phyloP scores from a whole-genome alignment of 2,888 invertebrate genomes.

The Leucoma salicis region DNA sequence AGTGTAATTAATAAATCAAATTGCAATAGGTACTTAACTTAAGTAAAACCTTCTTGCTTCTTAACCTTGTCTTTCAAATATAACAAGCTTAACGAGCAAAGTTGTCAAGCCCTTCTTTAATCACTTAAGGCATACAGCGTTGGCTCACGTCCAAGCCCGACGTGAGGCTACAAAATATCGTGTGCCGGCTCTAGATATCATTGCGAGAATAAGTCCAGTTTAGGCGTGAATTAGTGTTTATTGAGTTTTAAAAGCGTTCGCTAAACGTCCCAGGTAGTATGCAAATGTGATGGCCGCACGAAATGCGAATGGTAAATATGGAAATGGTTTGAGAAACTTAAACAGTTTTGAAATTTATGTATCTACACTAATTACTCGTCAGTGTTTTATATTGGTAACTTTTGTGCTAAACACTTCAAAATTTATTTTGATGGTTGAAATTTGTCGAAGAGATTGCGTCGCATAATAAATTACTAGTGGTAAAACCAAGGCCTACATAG shows the following conservation, averaged over 20 bases:
- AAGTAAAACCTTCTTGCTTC: neutral
- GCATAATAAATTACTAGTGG: no score
- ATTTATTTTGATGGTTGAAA: no score
- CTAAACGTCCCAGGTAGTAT: conserved; percentile 20
- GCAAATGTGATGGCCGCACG: conserved; percentile 19
- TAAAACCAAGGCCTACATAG: no score
- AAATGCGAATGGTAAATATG: conserved; percentile 6
- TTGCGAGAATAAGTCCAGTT: conserved; percentile 48
- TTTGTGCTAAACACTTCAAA: no score
- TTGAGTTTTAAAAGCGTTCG: conserved; percentile 42
- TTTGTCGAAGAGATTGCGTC: no score
- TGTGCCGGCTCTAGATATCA: conserved; percentile 51
- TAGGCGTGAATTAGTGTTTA: conserved; percentile 51
- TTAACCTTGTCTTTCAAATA: conserved; percentile 3
- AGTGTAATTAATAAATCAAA: no score
- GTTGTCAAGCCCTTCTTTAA: conserved; percentile 29
- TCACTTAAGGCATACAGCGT: conserved; percentile 38
- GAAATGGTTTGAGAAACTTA: conserved; percentile 9
- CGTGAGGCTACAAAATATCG: conserved; percentile 50
- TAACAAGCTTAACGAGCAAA: conserved; percentile 27
- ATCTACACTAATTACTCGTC: no score
- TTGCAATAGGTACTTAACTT: no score
- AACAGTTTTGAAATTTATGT: conserved; percentile 7
- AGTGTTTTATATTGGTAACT: no score
- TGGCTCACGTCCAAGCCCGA: conserved; percentile 48